Evolutionary conservation across 2,797 vertebrate species (phyloP).

Genomic region (Babyrousa celebensis): DNA sequence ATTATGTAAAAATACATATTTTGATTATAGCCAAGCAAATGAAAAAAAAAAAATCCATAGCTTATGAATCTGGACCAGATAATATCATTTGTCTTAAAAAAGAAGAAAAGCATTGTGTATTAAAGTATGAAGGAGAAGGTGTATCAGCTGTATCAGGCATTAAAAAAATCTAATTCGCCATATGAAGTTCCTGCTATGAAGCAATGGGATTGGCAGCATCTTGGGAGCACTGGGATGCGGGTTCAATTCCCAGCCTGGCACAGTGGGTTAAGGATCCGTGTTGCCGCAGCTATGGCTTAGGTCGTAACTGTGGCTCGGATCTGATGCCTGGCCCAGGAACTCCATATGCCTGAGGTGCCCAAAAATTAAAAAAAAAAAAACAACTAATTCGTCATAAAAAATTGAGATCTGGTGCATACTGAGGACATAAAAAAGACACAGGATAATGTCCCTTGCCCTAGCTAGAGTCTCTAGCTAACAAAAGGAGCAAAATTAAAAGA

Average conservation of each 20-base stretch:
- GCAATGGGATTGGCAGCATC: too few relatives aligned
- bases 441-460: not conserved
- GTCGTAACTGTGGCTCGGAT: too few relatives aligned
- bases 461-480: not conserved
- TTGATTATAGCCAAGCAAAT: conserved; percentile 18
- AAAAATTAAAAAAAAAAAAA: not conserved
- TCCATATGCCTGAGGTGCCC: too few relatives aligned
- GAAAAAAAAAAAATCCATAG: conserved; percentile 40
- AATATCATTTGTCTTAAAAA: conserved; percentile 53
- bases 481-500: conserved; percentile 41
- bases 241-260: too few relatives aligned
- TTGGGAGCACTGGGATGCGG: too few relatives aligned
- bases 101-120: not conserved
- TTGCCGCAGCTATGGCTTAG: too few relatives aligned
- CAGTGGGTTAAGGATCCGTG: too few relatives aligned
- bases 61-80: not conserved
- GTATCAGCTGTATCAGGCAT: not conserved
- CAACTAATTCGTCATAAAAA: conserved; percentile 36
- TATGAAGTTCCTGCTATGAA: not conserved
- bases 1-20: not conserved
- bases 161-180: conserved; percentile 53
- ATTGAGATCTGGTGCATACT: not conserved
- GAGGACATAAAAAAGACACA: not conserved
- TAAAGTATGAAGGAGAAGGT: not conserved
- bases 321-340: too few relatives aligned